Percentiles rank a stretch among this genome's conserved stretches.
These are phyloP conservation scores for Brachypteracias leptosomus DNA, from an alignment of 2,113 vertebrate species.

Conservation along the genomic window DNA sequence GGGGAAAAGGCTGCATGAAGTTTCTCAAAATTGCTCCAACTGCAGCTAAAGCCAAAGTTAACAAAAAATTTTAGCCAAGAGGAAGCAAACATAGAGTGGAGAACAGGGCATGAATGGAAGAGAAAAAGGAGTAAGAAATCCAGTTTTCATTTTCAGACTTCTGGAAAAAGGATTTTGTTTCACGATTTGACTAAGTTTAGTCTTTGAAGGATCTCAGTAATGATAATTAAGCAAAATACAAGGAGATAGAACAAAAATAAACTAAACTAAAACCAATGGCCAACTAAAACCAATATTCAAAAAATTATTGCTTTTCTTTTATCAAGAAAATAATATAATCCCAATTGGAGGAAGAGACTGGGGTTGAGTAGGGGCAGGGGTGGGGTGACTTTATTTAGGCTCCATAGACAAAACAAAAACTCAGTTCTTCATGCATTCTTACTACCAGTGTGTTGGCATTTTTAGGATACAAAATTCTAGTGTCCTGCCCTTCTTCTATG, in stretches of 20 bases:
- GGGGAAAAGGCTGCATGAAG: neutral
- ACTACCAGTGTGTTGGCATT: neutral
- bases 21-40: neutral
- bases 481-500: neutral
- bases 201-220: neutral
- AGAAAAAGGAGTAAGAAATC: neutral
- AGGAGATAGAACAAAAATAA: neutral
- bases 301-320: neutral
- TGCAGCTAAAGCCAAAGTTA: neutral
- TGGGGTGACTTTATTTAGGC: neutral
- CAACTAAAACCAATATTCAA: neutral
- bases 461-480: neutral
- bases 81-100: neutral
- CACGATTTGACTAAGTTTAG: neutral
- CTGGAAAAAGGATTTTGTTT: neutral
- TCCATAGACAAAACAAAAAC: neutral
- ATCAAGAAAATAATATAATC: neutral
- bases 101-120: neutral
- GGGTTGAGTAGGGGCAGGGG: rapidly evolving
- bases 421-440: neutral
- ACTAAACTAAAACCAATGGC: too few relatives aligned
- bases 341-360: neutral
- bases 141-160: neutral
- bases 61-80: neutral
- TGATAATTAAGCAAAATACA: neutral